Conservation (phyloP, 1,140 invertebrate genomes). For the Caenorhabditis latens region DNA sequence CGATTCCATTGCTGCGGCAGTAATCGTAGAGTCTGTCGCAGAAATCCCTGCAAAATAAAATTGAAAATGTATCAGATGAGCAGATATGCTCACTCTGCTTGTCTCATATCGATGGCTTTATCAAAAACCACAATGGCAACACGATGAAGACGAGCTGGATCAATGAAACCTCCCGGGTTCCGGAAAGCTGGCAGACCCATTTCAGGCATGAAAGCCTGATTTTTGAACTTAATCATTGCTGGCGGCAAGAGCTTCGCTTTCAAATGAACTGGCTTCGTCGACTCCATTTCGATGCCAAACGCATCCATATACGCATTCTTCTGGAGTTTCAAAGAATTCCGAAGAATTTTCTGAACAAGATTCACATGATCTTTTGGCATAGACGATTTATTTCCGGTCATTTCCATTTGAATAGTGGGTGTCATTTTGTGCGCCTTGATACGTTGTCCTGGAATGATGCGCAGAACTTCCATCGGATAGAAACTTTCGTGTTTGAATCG, state of each 20-base stretch:
- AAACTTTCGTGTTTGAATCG: background rate
- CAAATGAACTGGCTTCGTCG: background rate
- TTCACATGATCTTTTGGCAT: background rate
- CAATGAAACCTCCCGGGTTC: background rate
- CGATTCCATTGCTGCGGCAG: background rate
- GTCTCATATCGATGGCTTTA: background rate
- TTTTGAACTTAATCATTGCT: background rate
- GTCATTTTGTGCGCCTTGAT: slow-evolving; percentile 23
- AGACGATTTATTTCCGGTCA: background rate
- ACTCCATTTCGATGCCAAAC: background rate
- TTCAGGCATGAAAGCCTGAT: background rate
- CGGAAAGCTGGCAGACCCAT: background rate
- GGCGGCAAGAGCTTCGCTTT: slow-evolving; percentile 4
- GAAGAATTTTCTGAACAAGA: background rate
- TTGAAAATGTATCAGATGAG: background rate
- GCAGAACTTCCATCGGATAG: slow-evolving; percentile 27
- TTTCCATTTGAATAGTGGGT: background rate
- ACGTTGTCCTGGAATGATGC: slow-evolving; percentile 14
- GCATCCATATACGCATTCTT: background rate
- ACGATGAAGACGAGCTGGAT: background rate
- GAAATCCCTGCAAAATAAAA: background rate
- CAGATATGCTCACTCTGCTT: background rate
- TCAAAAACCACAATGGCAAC: background rate
- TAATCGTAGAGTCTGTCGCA: background rate
- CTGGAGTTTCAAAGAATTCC: background rate